These are phyloP conservation scores for Agapostemon virescens DNA, from an alignment of 2,888 invertebrate genomes.

Conservation along the genomic window DNA sequence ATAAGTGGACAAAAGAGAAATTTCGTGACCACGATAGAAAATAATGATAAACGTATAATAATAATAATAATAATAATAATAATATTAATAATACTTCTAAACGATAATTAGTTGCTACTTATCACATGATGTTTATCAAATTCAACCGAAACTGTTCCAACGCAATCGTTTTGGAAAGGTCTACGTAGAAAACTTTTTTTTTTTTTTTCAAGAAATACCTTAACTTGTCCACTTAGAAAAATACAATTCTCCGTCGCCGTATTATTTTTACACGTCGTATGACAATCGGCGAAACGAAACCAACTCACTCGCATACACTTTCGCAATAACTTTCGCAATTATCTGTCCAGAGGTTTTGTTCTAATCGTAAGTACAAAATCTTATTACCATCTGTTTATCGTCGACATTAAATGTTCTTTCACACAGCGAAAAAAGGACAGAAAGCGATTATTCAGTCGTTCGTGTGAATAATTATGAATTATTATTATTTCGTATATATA, in stretches of 20 bases:
- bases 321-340: conserved; percentile 33
- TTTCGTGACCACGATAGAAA: not conserved
- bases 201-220: not conserved
- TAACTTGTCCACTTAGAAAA: conserved; percentile 18
- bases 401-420: conserved; percentile 22
- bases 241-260: not conserved
- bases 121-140: conserved; percentile 11
- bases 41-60: not conserved
- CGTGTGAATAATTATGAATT: conserved; percentile 49
- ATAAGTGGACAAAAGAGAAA: conserved; percentile 10
- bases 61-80: not conserved
- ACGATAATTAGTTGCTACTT: conserved; percentile 22
- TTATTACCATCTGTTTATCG: conserved; percentile 25
- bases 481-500: conserved; percentile 40
- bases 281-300: not conserved
- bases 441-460: conserved; percentile 54
- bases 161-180: not conserved
- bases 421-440: conserved; percentile 11
- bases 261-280: not conserved
- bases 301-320: not conserved
- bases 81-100: not conserved
- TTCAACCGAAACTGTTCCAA: not conserved
- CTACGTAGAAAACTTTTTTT: not conserved
- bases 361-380: conserved; percentile 49
- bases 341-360: conserved; percentile 41